Percentiles rank a stretch among this genome's conserved stretches.
These are phyloP conservation scores for Onthophagus sagittarius DNA, from an alignment of 2,888 invertebrate species.

Conservation along the genomic window DNA sequence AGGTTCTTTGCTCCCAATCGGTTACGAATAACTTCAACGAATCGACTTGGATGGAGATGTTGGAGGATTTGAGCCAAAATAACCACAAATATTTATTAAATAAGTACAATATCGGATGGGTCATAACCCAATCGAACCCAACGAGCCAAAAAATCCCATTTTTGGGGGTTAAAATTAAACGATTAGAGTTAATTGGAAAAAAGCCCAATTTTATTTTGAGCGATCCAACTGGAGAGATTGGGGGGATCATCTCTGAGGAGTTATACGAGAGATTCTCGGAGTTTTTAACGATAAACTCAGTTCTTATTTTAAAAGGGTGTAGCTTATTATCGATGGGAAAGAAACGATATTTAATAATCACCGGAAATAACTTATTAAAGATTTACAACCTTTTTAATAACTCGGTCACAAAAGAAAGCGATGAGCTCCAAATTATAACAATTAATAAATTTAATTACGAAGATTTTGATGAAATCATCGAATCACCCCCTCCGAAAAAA, in stretches of 20 bases:
- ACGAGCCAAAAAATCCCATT: slow-evolving; percentile 13
- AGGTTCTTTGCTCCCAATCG: slow-evolving; percentile 16
- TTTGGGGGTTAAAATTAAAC: slow-evolving; percentile 10
- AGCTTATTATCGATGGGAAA: slow-evolving; percentile 7
- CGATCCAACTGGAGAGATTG: slow-evolving; percentile 16
- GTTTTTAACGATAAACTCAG: slow-evolving; percentile 11
- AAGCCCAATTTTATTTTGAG: slow-evolving; percentile 16
- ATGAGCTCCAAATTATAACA: neutral
- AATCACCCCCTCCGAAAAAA: neutral
- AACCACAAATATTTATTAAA: slow-evolving; percentile 1
- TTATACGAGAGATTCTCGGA: slow-evolving; percentile 15
- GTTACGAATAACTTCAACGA: slow-evolving; percentile 4
- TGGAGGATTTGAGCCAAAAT: slow-evolving; percentile 5
- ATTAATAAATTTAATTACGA: neutral
- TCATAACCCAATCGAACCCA: slow-evolving; percentile 1
- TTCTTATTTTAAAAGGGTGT: slow-evolving; percentile 15
- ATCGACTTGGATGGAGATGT: slow-evolving; percentile 13
- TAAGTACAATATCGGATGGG: slow-evolving; percentile 16
- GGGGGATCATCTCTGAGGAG: slow-evolving; percentile 14
- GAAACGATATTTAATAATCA: slow-evolving; percentile 15
- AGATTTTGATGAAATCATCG: neutral
- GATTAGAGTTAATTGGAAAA: slow-evolving; percentile 10
- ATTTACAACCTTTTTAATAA: slow-evolving; percentile 13
- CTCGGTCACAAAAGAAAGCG: neutral
- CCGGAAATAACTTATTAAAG: slow-evolving; percentile 12